Evolutionary conservation across 2,797 vertebrate species (phyloP).

Genomic region (Choloepus didactylus): DNA sequence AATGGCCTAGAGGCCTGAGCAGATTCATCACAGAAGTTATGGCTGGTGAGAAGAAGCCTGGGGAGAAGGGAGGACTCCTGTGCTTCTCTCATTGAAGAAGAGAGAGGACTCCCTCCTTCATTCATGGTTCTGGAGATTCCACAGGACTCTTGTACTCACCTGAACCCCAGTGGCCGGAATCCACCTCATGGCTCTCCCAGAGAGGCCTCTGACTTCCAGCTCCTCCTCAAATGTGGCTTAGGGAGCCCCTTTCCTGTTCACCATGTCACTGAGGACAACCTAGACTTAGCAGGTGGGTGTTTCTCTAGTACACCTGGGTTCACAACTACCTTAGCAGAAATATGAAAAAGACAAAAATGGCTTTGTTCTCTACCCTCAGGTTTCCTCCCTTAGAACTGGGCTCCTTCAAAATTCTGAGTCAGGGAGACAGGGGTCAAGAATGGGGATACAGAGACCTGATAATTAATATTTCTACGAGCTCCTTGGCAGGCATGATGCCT

Average conservation of each 20-base stretch:
- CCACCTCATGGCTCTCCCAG: neutral
- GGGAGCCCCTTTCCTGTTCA: neutral
- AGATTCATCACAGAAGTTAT: neutral
- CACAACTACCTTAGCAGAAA: neutral
- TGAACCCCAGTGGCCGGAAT: neutral
- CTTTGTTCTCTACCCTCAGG: neutral
- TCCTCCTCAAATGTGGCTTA: neutral
- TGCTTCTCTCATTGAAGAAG: neutral
- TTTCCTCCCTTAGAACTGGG: neutral
- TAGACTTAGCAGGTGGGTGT: neutral
- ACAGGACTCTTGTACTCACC: neutral
- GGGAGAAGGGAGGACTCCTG: neutral
- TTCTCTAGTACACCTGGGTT: neutral
- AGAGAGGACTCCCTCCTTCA: too few species aligned
- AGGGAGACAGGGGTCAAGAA: neutral
- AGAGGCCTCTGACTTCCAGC: neutral
- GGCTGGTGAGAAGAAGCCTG: neutral
- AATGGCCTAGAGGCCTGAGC: neutral
- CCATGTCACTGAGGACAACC: neutral
- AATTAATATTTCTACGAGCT: neutral
- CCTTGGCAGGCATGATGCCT: neutral
- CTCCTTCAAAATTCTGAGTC: neutral
- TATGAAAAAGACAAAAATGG: neutral
- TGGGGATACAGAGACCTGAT: neutral
- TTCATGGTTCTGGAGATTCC: neutral